A percentile compares a stretch with the other conserved stretches of the same genome.
Conservation (phyloP, 2,113 vertebrate species). For the Plotosus lineatus region DNA sequence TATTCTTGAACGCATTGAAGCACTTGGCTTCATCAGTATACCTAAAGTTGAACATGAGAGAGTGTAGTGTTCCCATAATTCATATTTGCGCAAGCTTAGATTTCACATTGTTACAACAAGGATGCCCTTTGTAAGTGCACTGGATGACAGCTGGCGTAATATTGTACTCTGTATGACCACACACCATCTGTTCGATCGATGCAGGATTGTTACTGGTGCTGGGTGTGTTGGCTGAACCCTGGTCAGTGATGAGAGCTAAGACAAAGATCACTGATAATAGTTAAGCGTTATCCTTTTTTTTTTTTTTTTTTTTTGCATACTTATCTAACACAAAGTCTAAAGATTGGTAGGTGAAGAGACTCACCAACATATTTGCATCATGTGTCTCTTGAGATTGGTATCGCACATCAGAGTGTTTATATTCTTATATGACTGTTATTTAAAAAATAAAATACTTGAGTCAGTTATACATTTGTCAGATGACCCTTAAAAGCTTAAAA, state of each 20-base stretch:
- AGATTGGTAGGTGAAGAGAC: not conserved
- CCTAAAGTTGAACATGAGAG: not conserved
- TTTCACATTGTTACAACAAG: slow-evolving; percentile 17
- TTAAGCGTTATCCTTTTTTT: not conserved
- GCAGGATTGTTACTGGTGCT: not conserved
- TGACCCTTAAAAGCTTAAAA: not conserved
- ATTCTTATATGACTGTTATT: not conserved
- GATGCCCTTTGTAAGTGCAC: slow-evolving; percentile 6
- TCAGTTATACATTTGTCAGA: not conserved
- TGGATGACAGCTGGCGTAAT: not conserved
- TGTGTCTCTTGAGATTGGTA: not conserved
- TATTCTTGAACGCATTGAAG: not conserved
- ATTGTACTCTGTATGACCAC: slow-evolving; percentile 15
- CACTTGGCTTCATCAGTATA: not conserved
- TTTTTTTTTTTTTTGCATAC: not conserved
- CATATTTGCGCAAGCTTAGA: slow-evolving; percentile 22
- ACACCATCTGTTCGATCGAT: not conserved
- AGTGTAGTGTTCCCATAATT: not conserved
- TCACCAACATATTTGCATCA: not conserved
- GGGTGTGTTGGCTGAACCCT: slow-evolving; percentile 22
- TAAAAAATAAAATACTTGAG: not conserved
- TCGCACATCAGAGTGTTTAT: not conserved
- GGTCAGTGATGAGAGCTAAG: not conserved
- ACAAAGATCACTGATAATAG: not conserved
- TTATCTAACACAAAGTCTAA: not conserved